Evolutionary conservation across 2,888 invertebrate genomes (phyloP), one percentile per base, ranked within the genome.

Genomic region (Thymelicus acteon): DNA sequence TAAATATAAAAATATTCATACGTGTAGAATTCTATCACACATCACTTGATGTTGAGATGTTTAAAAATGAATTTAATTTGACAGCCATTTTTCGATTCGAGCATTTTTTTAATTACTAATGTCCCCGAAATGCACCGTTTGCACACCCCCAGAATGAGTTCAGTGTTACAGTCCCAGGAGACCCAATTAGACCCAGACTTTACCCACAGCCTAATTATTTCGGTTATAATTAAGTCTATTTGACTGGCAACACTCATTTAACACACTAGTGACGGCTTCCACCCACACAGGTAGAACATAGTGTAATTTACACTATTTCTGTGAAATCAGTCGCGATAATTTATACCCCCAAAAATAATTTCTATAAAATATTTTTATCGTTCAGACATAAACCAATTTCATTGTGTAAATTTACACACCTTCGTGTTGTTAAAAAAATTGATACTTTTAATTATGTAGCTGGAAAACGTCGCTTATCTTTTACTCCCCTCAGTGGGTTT

Each of bases 181-280:
- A 10, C 19, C 19, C 54, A 54, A 54, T 24, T 54, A 54, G 54
- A 6, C 24, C 54, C 24, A 54, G 54, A 54, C 54, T 54, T 54
- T 24, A 54, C 54, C 24, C 0, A 12, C 19, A 54, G 54, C 24
- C 19, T 24, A 24, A 54, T 54, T 54, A 54, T 54, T 54, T 54
- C 6, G 7, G 54, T 52, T 19, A 52, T 52, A 15, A 52, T 52
- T 52, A 52, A 15, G 0, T 52, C 7, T 52, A 52, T 19, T 52
- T 52, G 49, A 19, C n/a, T 7, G 49, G 12, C 47, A 13, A 47
- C 10, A 47, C 47, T 6, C 13, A 5, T 31, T 31, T 2, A 31
- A 31, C 5, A 31, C 31, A 31, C 5, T 31, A 31, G 31, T 31
- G 5, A 31, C 31, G 5, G 31, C 19, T 19, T 2, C 19, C 19